Evolutionary conservation across 2,888 invertebrate genomes (phyloP), one percentile per base, ranked within the genome.

Genomic region (Tetheella fluctuosa): DNA sequence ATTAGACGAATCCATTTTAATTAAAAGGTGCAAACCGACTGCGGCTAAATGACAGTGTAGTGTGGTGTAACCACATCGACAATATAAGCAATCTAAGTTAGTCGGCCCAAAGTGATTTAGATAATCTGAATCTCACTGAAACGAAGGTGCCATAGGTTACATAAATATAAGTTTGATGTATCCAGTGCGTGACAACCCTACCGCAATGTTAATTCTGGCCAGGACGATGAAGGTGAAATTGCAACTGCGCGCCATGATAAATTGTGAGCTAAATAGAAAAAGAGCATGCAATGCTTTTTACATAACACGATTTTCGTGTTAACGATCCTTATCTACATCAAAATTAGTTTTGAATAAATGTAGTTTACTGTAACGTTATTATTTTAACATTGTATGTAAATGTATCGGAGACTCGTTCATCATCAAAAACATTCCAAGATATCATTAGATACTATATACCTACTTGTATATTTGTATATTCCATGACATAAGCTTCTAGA

Each of bases 241-340:
- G 72, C 74, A 70, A 64, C 54, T 58, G 56, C 15, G 28, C 42
- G 53, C 55, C 63, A 68, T 77, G 77, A 75, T 77, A 77, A 77
- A 79, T 70, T 64, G 69, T 64, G 67, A 60, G 68, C 67, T 70
- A 71, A 76, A 77, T 74, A 76, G 71, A 75, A 80, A 71, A 67
- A 64, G 69, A 69, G 70, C 81, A 79, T 79, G 79, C 78, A 77
- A 79, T 64, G 70, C 63, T 70, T 69, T 70, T 65, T 64, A 65
- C 65, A 68, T 71, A 68, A 76, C 71, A 75, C 70, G 68, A 69
- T 67, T 70, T 71, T 67, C 71, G 69, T 75, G 79, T 73, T 63
- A 60, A 60, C 62, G 73, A 77, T 77, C 65, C 48, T 48, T 48
- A 48, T 48, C 48, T 48, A 20, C 20, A 7, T 20, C 10, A 48